Conservation (phyloP, 2,113 vertebrate species). For the Cyanistes caeruleus region DNA sequence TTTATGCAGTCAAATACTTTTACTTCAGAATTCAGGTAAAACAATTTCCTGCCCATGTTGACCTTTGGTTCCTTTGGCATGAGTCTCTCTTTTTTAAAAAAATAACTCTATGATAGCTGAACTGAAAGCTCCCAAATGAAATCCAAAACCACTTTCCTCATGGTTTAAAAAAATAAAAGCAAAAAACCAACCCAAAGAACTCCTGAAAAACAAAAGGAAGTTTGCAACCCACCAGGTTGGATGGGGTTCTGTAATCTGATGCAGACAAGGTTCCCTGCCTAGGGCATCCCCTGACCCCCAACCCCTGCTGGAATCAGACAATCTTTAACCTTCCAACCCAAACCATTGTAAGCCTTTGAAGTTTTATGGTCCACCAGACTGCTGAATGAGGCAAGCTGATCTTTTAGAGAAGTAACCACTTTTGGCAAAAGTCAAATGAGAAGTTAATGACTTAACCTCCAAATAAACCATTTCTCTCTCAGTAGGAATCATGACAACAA, state of each 20-base stretch:
- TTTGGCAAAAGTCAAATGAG: not conserved
- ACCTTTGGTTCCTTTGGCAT: not conserved
- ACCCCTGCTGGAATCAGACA: rapidly evolving
- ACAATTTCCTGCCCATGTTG: not conserved
- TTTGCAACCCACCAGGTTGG: not conserved
- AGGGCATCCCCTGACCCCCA: not conserved
- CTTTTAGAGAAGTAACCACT: not conserved
- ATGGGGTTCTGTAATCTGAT: not conserved
- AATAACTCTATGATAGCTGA: not conserved
- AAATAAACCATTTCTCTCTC: not conserved
- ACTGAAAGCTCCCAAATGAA: not conserved
- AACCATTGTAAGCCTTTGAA: not conserved
- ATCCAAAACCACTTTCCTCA: rapidly evolving
- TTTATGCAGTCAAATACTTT: not conserved
- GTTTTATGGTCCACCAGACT: not conserved
- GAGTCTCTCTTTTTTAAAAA: not conserved
- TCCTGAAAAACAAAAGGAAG: not conserved
- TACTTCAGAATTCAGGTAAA: not conserved
- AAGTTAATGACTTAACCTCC: not conserved
- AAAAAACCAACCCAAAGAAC: not conserved
- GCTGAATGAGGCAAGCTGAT: not conserved
- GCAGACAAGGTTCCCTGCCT: not conserved
- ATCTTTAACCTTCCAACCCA: not conserved
- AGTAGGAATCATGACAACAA: not conserved
- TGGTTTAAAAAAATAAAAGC: not conserved